Percentiles rank a stretch among this genome's conserved stretches.
Conservation (phyloP, 2,888 invertebrate genomes). For the Agrotis exclamationis region DNA sequence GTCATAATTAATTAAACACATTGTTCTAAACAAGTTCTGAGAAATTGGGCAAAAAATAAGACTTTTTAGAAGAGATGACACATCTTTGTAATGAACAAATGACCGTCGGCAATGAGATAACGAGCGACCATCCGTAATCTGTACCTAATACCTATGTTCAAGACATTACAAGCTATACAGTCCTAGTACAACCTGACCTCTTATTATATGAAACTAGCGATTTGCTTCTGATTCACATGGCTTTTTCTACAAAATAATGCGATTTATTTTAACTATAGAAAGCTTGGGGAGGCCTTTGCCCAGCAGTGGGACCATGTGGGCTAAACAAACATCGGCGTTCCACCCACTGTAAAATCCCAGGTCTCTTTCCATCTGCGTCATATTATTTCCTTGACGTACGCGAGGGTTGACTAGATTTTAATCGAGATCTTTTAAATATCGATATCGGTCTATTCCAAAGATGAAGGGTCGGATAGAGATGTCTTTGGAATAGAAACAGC, state of each 20-base stretch:
- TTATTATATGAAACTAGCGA: background rate
- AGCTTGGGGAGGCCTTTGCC: no score
- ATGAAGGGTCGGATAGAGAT: no score
- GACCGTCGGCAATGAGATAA: constrained; percentile 68
- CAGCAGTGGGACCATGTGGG: no score
- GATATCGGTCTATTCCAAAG: no score
- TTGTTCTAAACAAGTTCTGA: background rate
- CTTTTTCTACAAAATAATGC: background rate
- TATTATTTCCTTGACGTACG: no score
- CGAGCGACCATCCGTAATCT: constrained; percentile 43
- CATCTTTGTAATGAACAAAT: constrained; percentile 66
- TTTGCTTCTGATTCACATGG: background rate
- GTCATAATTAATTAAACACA: background rate
- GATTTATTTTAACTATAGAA: no score
- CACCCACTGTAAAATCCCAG: no score
- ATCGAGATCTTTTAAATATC: no score
- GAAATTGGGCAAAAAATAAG: constrained; percentile 14
- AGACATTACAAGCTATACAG: constrained; percentile 3
- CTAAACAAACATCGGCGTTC: no score
- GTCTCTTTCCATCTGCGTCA: no score
- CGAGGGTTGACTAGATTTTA: no score
- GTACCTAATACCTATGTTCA: constrained; percentile 1
- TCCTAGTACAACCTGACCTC: background rate
- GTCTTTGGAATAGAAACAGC: no score
- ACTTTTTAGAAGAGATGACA: constrained; percentile 54